Base-by-base conservation (phyloP, 2,888 invertebrate species). In the Ptychoptera contaminata region DNA sequence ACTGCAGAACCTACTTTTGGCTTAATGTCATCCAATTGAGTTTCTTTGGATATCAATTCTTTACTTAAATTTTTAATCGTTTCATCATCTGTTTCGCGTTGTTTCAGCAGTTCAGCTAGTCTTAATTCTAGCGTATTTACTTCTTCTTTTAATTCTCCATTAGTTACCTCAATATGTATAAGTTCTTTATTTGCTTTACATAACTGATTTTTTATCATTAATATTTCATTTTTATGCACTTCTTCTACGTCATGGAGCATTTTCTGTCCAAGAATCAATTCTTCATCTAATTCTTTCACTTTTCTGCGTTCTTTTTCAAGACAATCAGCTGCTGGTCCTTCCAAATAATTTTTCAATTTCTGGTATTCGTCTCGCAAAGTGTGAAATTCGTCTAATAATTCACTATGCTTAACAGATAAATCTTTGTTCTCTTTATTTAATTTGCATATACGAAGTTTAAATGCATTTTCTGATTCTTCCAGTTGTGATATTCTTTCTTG, bases 91-190 rank as follows among this genome's bases (percentile, higher is more conserved):
- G 69, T 69, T 51, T 68, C 67, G 52, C 71, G 67, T 55, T 68
- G 71, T 49, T 69, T 67, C n/a, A 67, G 67, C 51, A 78, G 59
- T 46, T 73, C 69, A 52, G 68, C 63, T 51, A 77, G 63, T 63
- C 72, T 72, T 54, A 69, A 67, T 59, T 74, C 75, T 55, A 76
- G 62, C 52, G 72, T 74, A 60, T 72, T 70, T 29, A 80, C 79
- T 69, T 79, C 79, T 59, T 80, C 79, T 53, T 71, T 73, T 9
- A 81, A 62, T 61, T 79, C 79, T 46, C 76, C 70, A 52, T 77
- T 79, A 29, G 76, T 78, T 38, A 78, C 77, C 55, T 79, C 79
- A 45, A 74, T 64, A 45, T 80, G 77, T 55, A 75, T 68, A 48
- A 73, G 68, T 51, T 72, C 71, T 58, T 75, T 76, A 52, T 65